Evolutionary conservation across 2,113 vertebrate genomes (phyloP), one percentile per base, ranked within the genome.

Genomic region (Pyxicephalus adspersus): DNA sequence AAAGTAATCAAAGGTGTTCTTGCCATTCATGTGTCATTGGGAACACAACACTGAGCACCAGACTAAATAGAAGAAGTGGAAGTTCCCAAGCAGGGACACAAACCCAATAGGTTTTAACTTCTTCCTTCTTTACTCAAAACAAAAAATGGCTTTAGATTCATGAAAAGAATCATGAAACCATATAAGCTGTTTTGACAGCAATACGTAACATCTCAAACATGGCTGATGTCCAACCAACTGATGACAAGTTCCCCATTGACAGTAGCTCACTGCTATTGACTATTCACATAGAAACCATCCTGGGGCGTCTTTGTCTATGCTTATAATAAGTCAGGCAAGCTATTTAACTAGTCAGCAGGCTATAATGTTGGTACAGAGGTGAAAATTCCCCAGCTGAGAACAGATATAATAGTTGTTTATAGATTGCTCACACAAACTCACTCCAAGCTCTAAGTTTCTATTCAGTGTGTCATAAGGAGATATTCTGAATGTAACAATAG

Each of bases 331-430:
- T 22, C 31, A 55, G n/a, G 5, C 3, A 65, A 77, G 55, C 45
- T 54, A 20, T 65, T 55, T 54, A 77, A 22, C 52, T 54, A 77
- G 55, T 45, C 63, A 17, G 51, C 38, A 26, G 63, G 76, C 18
- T 52, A 28, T 64, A 18, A 64, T 8, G 17, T 19, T 66, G 61
- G 38, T 65, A 54, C 29, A 22, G 50, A 52, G n/a, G 45, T 11
- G 8, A 29, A 19, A 55, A n/a, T 3, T 31, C 22, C 34, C 34
- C 50, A 31, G 61, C 26, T 2, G 45, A 55, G 25, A 64, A 5
- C 6, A 17, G 17, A 29, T 31, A 29, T 77, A 51, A 55, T 65
- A 26, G 19, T 25, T 52, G 63, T 20, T 6, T 64, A 64, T 76
- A 64, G 34, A 52, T 77, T 17, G 55, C 34, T 19, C 20, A 13